Base-by-base conservation (phyloP, 2,888 invertebrate genomes). In the Eudemis profundana region DNA sequence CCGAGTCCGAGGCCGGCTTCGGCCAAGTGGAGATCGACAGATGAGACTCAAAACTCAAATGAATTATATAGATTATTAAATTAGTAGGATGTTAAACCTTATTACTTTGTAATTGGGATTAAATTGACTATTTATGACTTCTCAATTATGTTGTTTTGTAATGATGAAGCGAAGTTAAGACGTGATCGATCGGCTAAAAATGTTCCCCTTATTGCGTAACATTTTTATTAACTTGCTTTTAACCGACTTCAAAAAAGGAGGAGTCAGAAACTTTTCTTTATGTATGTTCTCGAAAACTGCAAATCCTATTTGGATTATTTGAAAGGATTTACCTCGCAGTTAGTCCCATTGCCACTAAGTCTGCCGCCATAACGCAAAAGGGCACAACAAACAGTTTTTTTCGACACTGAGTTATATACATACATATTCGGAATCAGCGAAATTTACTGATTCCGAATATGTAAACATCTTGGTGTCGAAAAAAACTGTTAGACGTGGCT, bases 101-200 rank as follows among this genome's bases (percentile, higher is more conserved):
- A 29, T 40, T 4, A 3, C 1, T 5, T 4, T 19, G 4, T 0
- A 0, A 19, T 42, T 56, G 17, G 56, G 29, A 3, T 44, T 17
- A 19, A 29, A 56, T 8, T 44, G 7, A 29, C 19, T n/a, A 29
- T n/a, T 8, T 17, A 19, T 8, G 29, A 17, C 4, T 7, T 17
- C 27, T 44, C 17, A 5, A 7, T 44, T 42, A 44, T 17, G 4
- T 29, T n/a, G 12, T 29, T 44, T 56, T 10, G 29, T 42, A 19
- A 44, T 56, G 3, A 5, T 29, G 1, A 12, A 12, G 17, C 8
- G 15, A 42, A 51, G 54, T 64, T 51, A 56, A 57, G 47, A n/a
- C 12, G 19, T 59, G 64, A 64, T 64, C 64, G 64, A 64, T 64
- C 33, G 50, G 17, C 21, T 33, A 17, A 40, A 57, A 47, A 44